phyloP scores from a whole-genome alignment of 2,797 vertebrate genomes.

The Mus minutoides region DNA sequence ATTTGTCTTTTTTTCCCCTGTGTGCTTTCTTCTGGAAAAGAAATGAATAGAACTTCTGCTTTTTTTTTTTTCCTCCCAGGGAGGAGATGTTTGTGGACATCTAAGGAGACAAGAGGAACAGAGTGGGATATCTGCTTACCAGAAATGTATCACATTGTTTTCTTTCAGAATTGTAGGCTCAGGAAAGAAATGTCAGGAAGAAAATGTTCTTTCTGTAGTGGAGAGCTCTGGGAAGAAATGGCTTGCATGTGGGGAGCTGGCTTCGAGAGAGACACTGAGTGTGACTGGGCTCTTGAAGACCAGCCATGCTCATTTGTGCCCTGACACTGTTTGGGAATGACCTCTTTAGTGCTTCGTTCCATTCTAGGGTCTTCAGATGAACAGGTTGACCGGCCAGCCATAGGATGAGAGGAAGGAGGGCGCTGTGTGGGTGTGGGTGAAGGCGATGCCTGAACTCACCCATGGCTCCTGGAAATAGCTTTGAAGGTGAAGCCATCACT shows the following conservation, averaged over 20 bases:
- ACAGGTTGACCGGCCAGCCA: conserved; percentile 13
- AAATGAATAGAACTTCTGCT: conserved; percentile 2
- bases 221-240: background rate
- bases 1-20: background rate
- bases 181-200: conserved; percentile 19
- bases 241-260: background rate
- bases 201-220: conserved; percentile 15
- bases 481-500: conserved; percentile 48
- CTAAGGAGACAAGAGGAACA: conserved; percentile 12
- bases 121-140: conserved; percentile 1
- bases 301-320: conserved; percentile 69
- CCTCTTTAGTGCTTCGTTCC: background rate
- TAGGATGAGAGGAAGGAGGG: conserved; percentile 17
- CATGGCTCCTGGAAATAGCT: conserved; percentile 44
- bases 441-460: conserved; percentile 35
- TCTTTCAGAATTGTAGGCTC: conserved; percentile 64
- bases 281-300: conserved; percentile 2
- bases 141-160: conserved; percentile 11
- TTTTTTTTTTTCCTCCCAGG: conserved; percentile 61
- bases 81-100: conserved; percentile 8
- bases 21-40: conserved; percentile 13
- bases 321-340: conserved; percentile 64
- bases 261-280: background rate
- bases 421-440: background rate
- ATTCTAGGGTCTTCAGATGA: conserved; percentile 40